Percentiles rank a stretch among this genome's conserved stretches.
Conservation (phyloP, 2,888 invertebrate species). For the Chloromyia formosa region DNA sequence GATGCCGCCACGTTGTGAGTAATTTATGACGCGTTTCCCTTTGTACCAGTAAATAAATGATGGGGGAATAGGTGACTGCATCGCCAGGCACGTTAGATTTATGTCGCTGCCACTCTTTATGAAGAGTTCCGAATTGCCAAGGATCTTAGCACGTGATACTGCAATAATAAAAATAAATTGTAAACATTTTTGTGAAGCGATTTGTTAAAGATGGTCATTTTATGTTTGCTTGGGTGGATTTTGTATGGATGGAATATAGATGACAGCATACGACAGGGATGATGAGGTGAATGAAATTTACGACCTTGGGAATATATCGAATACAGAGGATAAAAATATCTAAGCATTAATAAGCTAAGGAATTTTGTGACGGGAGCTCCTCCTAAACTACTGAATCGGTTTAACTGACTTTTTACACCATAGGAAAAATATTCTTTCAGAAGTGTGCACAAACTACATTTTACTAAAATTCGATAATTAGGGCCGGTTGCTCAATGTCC, state of each 20-base stretch:
- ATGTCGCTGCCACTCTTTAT: slow-evolving; percentile 93
- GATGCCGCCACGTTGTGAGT: slow-evolving; percentile 87
- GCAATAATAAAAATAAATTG: slow-evolving; percentile 52
- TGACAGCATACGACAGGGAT: no score
- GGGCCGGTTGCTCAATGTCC: no score
- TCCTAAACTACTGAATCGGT: no score
- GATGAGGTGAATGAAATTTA: no score
- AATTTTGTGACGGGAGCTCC: no score
- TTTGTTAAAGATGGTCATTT: slow-evolving; percentile 9
- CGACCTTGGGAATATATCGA: no score
- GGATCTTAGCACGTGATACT: slow-evolving; percentile 91
- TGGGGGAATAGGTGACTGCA: slow-evolving; percentile 75
- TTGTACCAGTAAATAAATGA: slow-evolving; percentile 89
- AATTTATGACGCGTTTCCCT: slow-evolving; percentile 84
- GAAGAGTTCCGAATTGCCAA: slow-evolving; percentile 86
- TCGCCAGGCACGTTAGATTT: slow-evolving; percentile 89
- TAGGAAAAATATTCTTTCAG: no score
- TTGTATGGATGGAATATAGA: neutral
- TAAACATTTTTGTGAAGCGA: neutral
- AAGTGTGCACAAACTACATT: no score
- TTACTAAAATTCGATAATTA: no score
- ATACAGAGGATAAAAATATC: no score
- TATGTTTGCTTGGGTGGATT: neutral
- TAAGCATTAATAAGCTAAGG: no score
- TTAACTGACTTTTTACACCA: no score